A percentile compares a stretch with the other conserved stretches of the same genome.
Evolutionary conservation across 1,140 invertebrate genomes (phyloP).

Genomic region (Brachionus rotundiformis): DNA sequence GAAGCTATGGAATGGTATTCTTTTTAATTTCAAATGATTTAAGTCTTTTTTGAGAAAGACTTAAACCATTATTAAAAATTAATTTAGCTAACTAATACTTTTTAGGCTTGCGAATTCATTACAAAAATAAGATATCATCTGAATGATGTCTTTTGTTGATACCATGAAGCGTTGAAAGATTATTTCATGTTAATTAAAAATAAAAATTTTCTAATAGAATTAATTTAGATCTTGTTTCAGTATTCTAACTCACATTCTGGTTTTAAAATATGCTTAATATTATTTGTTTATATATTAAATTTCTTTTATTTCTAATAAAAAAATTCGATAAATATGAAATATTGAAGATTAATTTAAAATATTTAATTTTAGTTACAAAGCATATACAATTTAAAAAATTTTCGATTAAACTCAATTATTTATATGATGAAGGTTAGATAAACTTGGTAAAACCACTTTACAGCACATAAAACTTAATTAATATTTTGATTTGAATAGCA

Average conservation of each 20-base stretch:
- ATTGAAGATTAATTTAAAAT: background rate
- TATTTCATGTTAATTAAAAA: background rate
- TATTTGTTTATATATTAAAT: constrained; percentile 7
- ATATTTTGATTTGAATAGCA: too few relatives aligned
- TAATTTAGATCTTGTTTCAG: background rate
- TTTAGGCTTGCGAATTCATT: constrained; percentile 10
- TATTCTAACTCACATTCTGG: background rate
- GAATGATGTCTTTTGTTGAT: background rate
- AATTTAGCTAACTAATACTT: too few relatives aligned
- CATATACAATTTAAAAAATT: too few relatives aligned
- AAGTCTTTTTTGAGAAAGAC: background rate
- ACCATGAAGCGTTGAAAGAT: background rate
- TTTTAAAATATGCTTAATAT: constrained; percentile 13
- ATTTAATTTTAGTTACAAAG: too few relatives aligned
- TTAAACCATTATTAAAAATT: background rate
- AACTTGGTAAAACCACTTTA: too few relatives aligned
- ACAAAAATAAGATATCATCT: background rate
- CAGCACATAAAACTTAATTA: too few relatives aligned
- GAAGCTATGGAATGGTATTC: constrained; percentile 96
- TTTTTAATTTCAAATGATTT: background rate
- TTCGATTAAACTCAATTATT: too few relatives aligned
- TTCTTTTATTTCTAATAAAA: background rate
- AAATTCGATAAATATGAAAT: background rate
- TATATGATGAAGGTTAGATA: too few relatives aligned
- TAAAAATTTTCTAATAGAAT: background rate